Percentiles rank a stretch among this genome's conserved stretches.
These are phyloP conservation scores for Luehdorfia chinensis DNA, from an alignment of 1,140 invertebrate species.

Conservation along the genomic window DNA sequence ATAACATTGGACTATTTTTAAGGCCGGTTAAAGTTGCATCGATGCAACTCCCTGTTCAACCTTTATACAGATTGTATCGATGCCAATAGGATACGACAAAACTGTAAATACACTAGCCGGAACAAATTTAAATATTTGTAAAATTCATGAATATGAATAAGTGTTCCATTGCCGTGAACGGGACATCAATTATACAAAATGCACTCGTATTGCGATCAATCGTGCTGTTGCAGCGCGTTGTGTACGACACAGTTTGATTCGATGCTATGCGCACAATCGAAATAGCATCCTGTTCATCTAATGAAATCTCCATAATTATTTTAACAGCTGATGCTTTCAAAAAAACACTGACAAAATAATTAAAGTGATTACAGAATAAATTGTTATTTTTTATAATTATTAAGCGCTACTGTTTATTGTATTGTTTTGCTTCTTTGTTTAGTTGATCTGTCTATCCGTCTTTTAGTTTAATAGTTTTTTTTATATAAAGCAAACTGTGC, in stretches of 20 bases:
- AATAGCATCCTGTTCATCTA: constrained; percentile 43
- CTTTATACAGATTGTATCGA: constrained; percentile 67
- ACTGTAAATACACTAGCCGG: constrained; percentile 65
- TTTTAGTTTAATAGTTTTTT: too few species aligned
- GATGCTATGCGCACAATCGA: constrained; percentile 36
- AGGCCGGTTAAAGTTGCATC: constrained; percentile 29
- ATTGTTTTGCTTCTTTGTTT: too few species aligned
- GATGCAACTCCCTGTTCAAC: constrained; percentile 38
- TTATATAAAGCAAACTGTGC: too few species aligned
- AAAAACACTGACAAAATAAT: too few species aligned
- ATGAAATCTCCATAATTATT: background rate
- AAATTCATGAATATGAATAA: constrained; percentile 76
- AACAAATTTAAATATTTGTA: constrained; percentile 73
- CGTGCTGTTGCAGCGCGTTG: constrained; percentile 34
- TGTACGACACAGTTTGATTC: constrained; percentile 43
- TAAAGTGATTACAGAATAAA: too few species aligned
- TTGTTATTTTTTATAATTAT: too few species aligned
- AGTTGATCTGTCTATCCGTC: too few species aligned
- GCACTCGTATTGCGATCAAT: constrained; percentile 61
- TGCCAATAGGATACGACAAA: constrained; percentile 53
- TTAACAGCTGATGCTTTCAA: constrained; percentile 1
- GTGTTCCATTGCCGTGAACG: constrained; percentile 63
- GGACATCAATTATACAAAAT: constrained; percentile 74
- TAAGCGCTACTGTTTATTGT: too few species aligned
- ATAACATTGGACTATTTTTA: constrained; percentile 55